A percentile compares a stretch with the other conserved stretches of the same genome.
These are phyloP conservation scores for Plagodis dolabraria DNA, from an alignment of 2,888 invertebrate genomes.

Conservation along the genomic window DNA sequence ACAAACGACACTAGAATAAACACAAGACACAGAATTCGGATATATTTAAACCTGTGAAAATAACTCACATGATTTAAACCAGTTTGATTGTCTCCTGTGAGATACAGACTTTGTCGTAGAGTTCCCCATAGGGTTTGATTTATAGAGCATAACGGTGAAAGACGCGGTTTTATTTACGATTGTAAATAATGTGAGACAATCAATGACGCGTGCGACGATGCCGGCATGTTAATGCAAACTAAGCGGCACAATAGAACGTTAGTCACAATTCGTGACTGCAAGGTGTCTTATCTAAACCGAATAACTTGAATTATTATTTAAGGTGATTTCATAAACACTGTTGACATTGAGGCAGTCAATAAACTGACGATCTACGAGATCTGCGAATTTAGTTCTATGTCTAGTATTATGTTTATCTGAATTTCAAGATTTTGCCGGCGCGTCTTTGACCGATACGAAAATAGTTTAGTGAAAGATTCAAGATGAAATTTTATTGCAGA, in stretches of 20 bases:
- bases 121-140: constrained; percentile 67
- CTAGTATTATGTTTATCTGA: not conserved
- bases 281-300: constrained; percentile 70
- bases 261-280: constrained; percentile 59
- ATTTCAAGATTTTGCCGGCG: constrained; percentile 14
- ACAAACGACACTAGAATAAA: constrained; percentile 53
- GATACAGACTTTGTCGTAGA: constrained; percentile 58
- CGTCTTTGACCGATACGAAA: constrained; percentile 23
- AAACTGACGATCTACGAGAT: constrained; percentile 3
- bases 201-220: constrained; percentile 57
- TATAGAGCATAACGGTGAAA: constrained; percentile 66
- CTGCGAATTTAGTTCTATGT: not conserved
- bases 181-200: constrained; percentile 39
- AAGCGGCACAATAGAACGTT: constrained; percentile 53
- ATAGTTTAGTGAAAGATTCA: constrained; percentile 19
- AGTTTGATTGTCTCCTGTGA: constrained; percentile 53
- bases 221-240: constrained; percentile 71
- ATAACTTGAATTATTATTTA: constrained; percentile 26
- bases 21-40: constrained; percentile 41
- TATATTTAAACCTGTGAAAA: constrained; percentile 46
- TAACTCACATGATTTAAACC: constrained; percentile 74
- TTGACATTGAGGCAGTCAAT: constrained; percentile 36
- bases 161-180: constrained; percentile 35
- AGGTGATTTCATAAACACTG: constrained; percentile 51
- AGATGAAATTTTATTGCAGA: constrained; percentile 13